phyloP scores from a whole-genome alignment of 2,888 invertebrate genomes.

The Eupeodes latifasciatus region DNA sequence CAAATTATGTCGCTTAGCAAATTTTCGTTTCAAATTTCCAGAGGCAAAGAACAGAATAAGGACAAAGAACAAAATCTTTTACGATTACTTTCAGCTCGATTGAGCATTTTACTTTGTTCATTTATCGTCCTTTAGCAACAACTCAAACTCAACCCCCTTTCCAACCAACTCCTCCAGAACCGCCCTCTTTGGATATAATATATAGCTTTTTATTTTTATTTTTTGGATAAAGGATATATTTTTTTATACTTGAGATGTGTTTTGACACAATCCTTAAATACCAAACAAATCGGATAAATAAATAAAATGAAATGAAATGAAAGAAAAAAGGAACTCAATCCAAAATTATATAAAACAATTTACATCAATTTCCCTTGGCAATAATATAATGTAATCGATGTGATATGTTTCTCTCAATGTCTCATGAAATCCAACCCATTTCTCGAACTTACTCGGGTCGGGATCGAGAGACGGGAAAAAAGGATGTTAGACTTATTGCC shows the following conservation, averaged over 20 bases:
- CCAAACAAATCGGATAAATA: constrained; percentile 58
- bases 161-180: background rate
- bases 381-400: constrained; percentile 71
- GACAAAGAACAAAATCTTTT: constrained; percentile 48
- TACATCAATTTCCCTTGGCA: constrained; percentile 72
- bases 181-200: background rate
- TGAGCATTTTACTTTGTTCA: constrained; percentile 50
- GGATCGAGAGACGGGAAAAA: background rate
- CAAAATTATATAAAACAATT: constrained; percentile 70
- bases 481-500: background rate
- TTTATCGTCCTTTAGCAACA: background rate
- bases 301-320: constrained; percentile 3
- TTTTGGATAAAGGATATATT: constrained; percentile 15
- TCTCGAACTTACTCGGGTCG: background rate
- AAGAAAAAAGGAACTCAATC: constrained; percentile 19
- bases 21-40: constrained; percentile 72
- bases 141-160: no score
- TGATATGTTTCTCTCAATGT: constrained; percentile 46
- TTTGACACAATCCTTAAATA: constrained; percentile 72
- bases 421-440: constrained; percentile 40
- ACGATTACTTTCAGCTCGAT: constrained; percentile 73
- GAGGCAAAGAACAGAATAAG: constrained; percentile 13
- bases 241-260: constrained; percentile 59
- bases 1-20: constrained; percentile 66
- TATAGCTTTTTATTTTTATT: background rate